Evolutionary conservation across 2,797 vertebrate species (phyloP).

Genomic region (Acipenser ruthenus): DNA sequence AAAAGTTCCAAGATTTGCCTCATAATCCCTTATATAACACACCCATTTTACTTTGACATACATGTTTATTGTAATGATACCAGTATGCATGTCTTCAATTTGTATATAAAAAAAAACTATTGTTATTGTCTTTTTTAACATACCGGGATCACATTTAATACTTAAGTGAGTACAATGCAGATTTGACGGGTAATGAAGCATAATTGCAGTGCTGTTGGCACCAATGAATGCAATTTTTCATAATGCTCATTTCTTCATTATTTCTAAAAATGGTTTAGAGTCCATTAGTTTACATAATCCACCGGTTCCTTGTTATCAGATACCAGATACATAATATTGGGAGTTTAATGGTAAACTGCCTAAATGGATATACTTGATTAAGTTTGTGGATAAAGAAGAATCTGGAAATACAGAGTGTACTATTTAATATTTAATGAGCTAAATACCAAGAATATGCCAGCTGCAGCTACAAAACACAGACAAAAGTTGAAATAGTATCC

Average conservation of each 20-base stretch:
- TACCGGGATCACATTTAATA: slow-evolving; percentile 3
- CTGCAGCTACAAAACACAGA: slow-evolving; percentile 11
- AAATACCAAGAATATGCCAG: slow-evolving; percentile 13
- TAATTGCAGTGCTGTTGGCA: too few species aligned
- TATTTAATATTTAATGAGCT: slow-evolving; percentile 34
- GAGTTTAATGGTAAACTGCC: slow-evolving; percentile 10
- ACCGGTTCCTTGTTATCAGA: slow-evolving; percentile 12
- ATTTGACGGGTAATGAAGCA: slow-evolving; percentile 6
- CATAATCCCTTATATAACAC: too few species aligned
- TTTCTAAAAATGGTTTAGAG: neutral
- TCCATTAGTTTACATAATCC: slow-evolving; percentile 21
- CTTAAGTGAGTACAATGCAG: neutral
- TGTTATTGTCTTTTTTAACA: too few species aligned
- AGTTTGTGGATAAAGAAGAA: slow-evolving; percentile 24
- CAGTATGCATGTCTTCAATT: too few species aligned
- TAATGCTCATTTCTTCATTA: neutral
- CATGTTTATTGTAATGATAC: too few species aligned
- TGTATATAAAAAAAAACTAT: too few species aligned
- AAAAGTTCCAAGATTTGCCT: too few species aligned
- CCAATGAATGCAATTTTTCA: slow-evolving; percentile 3
- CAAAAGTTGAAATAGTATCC: slow-evolving; percentile 32
- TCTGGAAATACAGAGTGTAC: slow-evolving; percentile 22
- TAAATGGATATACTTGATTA: slow-evolving; percentile 19
- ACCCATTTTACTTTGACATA: too few species aligned
- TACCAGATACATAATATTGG: slow-evolving; percentile 21